Evolutionary conservation across 2,797 vertebrate genomes (phyloP), one percentile per base, ranked within the genome.

Genomic region (Aphelocoma californica): DNA sequence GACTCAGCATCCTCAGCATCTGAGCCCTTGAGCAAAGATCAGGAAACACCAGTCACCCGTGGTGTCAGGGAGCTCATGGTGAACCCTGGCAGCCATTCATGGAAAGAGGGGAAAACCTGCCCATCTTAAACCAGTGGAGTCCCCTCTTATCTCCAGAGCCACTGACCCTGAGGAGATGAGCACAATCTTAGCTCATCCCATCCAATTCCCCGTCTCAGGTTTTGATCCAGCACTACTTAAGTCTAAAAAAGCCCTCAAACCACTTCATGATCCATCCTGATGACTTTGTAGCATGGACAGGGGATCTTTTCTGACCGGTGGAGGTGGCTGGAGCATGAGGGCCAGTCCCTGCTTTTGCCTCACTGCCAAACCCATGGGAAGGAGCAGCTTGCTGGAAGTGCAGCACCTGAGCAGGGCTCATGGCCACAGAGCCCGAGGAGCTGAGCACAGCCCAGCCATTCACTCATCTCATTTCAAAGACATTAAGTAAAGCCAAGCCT

Each of bases 401-500:
- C 62, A 88, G 71, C 54, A 38, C 71, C 87, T 64, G 64, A 72
- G 12, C 14, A n/a, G 53, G 50, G 12, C 75, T 71, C 5, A 0
- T 1, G 15, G 53, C 45, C 57, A 31, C 23, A 50, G 57, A 64
- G 29, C 56, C 40, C 0, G 0, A 29, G 82, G 38, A 58, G 60
- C 42, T 2, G 2, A 90, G 91, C 58, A 71, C 56, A 56, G 48
- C 56, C 81, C 4, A 3, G 45, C 88, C 60, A 9, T 60, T 91
- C 61, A 84, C 58, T 54, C 13, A 0, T 20, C 82, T 79, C 90
- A 29, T 95, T 91, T 73, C 78, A 71, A 54, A 95, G 86, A 34
- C 73, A 95, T 73, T 64, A 56, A 73, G 65, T 14, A 51, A 72
- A 88, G 73, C 61, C 6, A 1, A 92, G 93, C 64, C 84, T 95